Conservation (phyloP, 2,888 invertebrate species). For the Enchytraeus crypticus region DNA sequence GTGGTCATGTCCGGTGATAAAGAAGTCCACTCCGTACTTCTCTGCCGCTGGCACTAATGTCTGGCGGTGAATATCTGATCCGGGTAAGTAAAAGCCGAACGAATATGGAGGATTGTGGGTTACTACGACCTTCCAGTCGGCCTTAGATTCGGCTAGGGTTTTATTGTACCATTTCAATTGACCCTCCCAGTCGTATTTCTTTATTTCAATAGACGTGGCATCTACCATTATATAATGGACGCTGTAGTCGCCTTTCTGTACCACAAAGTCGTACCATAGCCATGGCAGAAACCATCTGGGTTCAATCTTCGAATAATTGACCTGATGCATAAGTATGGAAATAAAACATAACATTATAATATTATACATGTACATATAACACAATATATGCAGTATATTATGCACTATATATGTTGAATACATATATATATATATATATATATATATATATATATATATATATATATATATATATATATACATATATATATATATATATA, state of each 20-base stretch:
- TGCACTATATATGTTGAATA: too few species aligned
- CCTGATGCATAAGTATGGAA: not conserved
- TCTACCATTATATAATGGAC: constrained; percentile 5
- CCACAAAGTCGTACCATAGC: constrained; percentile 2
- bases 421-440: too few species aligned
- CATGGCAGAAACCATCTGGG: constrained; percentile 10
- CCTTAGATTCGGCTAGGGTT: constrained; percentile 1
- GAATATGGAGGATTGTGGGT: constrained; percentile 12
- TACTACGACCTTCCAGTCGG: constrained; percentile 12
- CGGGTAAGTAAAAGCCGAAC: constrained; percentile 5
- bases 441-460: too few species aligned
- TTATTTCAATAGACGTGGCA: not conserved
- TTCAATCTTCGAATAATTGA: too few species aligned
- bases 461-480: too few species aligned
- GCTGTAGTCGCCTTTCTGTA: not conserved
- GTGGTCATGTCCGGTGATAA: constrained; percentile 16
- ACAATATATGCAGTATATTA: too few species aligned
- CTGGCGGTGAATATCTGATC: too few species aligned
- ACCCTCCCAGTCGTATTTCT: not conserved
- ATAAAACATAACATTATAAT: not conserved
- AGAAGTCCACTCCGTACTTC: constrained; percentile 8
- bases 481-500: too few species aligned
- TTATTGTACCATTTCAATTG: constrained; percentile 9
- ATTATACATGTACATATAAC: not conserved
- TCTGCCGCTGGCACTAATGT: not conserved